These are phyloP conservation scores for Athalia circularis DNA, from an alignment of 2,888 invertebrate genomes.

Conservation along the genomic window DNA sequence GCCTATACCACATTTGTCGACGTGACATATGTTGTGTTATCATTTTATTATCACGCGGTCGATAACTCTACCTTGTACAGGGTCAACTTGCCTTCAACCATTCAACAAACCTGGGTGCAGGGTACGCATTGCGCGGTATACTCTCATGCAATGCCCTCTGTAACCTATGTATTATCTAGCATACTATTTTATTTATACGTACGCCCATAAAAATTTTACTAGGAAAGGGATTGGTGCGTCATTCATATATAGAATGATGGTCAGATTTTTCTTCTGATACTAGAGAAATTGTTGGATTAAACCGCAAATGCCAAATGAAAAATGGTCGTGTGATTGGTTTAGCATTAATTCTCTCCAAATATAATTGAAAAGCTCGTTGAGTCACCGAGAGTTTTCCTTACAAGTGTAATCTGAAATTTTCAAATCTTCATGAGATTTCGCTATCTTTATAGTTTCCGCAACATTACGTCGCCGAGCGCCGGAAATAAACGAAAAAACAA, in stretches of 20 bases:
- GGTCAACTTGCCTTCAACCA: constrained; percentile 3
- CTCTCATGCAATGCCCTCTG: neutral
- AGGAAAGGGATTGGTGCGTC: constrained; percentile 5
- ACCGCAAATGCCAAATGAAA: neutral
- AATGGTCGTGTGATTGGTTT: neutral
- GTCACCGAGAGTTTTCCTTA: neutral
- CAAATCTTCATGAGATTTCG: constrained; percentile 6
- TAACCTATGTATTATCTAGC: neutral
- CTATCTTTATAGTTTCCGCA: constrained; percentile 3
- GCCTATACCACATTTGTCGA: neutral
- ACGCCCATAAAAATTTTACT: neutral
- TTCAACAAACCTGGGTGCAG: neutral
- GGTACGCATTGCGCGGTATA: neutral
- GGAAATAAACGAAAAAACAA: neutral
- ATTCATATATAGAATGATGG: constrained; percentile 17
- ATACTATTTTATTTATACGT: neutral
- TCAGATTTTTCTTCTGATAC: constrained; percentile 9
- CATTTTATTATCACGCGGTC: neutral
- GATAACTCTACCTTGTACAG: neutral
- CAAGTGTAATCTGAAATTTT: constrained; percentile 1
- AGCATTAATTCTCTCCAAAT: neutral
- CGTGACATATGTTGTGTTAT: neutral
- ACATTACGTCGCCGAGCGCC: constrained; percentile 4
- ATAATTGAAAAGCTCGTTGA: neutral
- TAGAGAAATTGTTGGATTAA: constrained; percentile 13